A percentile compares a stretch with the other conserved stretches of the same genome.
Conservation (phyloP, 2,113 vertebrate species). For the Myiopsitta monachus region DNA sequence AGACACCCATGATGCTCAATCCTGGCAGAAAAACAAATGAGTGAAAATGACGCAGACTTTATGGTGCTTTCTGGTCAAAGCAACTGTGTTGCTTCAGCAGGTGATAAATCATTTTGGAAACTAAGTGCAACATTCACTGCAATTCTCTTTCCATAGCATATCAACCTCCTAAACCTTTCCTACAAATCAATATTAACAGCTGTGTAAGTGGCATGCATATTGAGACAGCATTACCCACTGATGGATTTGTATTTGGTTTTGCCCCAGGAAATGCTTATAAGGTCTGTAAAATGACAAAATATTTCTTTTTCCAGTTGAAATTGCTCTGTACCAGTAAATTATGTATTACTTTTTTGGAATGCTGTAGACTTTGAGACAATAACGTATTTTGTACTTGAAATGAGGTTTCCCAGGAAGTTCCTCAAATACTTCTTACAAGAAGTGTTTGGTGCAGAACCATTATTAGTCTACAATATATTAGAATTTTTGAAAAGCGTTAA, state of each 20-base stretch:
- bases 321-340: constrained; percentile 46
- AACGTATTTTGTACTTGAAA: constrained; percentile 4
- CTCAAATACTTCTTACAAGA: not conserved
- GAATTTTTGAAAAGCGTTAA: not conserved
- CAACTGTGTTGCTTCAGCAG: not conserved
- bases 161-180: constrained; percentile 55
- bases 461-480: not conserved
- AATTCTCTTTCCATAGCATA: constrained; percentile 8
- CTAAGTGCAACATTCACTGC: not conserved
- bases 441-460: not conserved
- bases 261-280: constrained; percentile 60
- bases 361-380: not conserved
- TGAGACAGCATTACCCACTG: constrained; percentile 58
- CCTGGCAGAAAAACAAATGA: not conserved
- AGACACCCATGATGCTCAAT: not conserved
- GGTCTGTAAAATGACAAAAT: constrained; percentile 52
- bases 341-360: constrained; percentile 40
- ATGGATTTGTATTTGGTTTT: constrained; percentile 69
- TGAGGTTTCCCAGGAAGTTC: not conserved
- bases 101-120: constrained; percentile 17
- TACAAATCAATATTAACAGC: constrained; percentile 71
- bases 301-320: constrained; percentile 49
- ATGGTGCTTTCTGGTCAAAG: not conserved
- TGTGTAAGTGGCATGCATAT: constrained; percentile 47
- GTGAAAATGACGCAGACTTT: not conserved